These are phyloP conservation scores for Tipula unca DNA, from an alignment of 2,888 invertebrate species.

Conservation along the genomic window DNA sequence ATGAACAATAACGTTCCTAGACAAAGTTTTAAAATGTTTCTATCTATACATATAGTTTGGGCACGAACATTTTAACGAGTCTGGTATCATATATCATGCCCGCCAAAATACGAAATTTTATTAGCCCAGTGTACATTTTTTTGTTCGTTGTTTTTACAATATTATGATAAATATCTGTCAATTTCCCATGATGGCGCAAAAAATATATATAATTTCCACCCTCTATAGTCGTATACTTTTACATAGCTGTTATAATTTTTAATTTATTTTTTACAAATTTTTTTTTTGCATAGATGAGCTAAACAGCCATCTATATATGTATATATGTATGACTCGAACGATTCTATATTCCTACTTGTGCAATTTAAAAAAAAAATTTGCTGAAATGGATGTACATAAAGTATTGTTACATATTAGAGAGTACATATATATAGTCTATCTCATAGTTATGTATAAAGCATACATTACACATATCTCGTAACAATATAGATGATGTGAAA, in stretches of 20 bases:
- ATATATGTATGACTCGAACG: not conserved
- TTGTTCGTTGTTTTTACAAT: not conserved
- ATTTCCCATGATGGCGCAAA: not conserved
- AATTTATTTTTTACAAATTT: not conserved
- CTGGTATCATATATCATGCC: not conserved
- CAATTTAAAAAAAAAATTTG: not conserved
- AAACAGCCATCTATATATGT: not conserved
- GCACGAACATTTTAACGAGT: not conserved
- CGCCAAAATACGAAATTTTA: not conserved
- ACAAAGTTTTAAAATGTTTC: not conserved
- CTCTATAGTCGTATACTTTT: not conserved
- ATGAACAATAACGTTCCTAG: not conserved
- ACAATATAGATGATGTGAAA: not conserved
- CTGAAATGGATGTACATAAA: not conserved
- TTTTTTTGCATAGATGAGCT: not conserved
- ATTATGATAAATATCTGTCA: conserved; percentile 14
- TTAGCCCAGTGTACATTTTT: not conserved
- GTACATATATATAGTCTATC: not conserved
- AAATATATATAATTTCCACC: not conserved
- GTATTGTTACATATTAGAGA: not conserved
- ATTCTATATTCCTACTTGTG: not conserved
- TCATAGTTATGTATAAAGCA: not conserved
- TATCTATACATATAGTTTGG: not conserved
- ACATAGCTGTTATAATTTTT: not conserved
- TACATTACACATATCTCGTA: not conserved